Evolutionary conservation across 2,113 vertebrate species (phyloP), one percentile per base, ranked within the genome.

Genomic region (Alouatta palliata): DNA sequence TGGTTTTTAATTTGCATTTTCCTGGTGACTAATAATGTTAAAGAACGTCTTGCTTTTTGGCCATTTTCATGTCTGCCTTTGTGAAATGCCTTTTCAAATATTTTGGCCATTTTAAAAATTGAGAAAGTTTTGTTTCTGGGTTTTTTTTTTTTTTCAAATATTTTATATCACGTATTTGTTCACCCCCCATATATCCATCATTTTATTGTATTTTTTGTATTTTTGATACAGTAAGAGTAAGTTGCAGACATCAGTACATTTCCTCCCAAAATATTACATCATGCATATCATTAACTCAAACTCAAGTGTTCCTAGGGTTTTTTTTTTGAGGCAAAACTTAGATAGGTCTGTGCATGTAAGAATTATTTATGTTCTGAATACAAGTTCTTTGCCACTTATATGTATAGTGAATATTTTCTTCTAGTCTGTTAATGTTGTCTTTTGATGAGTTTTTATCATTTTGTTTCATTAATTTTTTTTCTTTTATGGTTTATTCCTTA

Each of bases 351-450:
- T 58, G 43, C 30, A 91, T 64, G 4, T 81, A 40, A 35, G 6
- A 91, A n/a, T 91, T 91, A n/a, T 70, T 91, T 58, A n/a, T 58
- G 56, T 92, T 92, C 32, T 83, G 7, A 82, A 83, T 45, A 71
- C 21, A 83, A n/a, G 40, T 58, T 35, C 37, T 91, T 82, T 71
- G 32, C 20, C 27, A 70, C n/a, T 27, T 82, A 8, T 25, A 25
- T 43, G 20, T 70, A 82, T 56, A 54, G 12, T 56, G 47, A 81
- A 23, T 56, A 82, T 82, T 54, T 70, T 54, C 75, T 90, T n/a
- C 45, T 3, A 68, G 58, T 68, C 19, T 81, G 45, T 77, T 47
- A 27, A 10, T 58, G 27, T 56, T 45, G 13, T 43, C 19, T 76
- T 89, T 76, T 89, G 64, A 37, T 71, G 64, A 87, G 66, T 87